Base-by-base conservation (phyloP, 2,888 invertebrate genomes). In the Caenorhabditis wallacei region DNA sequence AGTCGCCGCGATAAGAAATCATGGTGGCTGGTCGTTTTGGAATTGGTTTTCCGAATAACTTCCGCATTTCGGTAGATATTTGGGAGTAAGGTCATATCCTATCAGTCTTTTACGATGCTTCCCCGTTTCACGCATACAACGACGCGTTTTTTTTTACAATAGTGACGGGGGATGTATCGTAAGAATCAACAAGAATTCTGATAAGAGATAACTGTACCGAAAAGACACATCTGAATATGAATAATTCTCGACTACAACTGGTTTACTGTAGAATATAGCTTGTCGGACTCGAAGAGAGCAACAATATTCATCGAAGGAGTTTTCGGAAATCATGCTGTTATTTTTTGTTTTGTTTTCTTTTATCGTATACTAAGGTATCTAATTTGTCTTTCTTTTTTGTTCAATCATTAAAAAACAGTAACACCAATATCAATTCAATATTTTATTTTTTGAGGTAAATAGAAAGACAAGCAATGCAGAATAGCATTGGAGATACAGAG, bases 401-500 rank as follows among this genome's bases (percentile, higher is more conserved):
- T n/a, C n/a, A n/a, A n/a, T n/a, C n/a, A n/a, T n/a, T n/a, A 10
- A 16, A 40, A 11, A 40, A 40, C 40, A 40, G 16, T 8, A 43
- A 59, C 20, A 26, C 30, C 16, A 18, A 35, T 35, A 56, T 16
- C 30, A 8, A 16, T 54, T 78, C 24, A 79, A 74, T 80, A 72
- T 35, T 72, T 80, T 80, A 68, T 69, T 74, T 57, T 48, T 59
- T 63, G 74, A 74, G 80, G 74, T 74, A 80, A 56, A 40, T 35
- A 74, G 69, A 80, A 80, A 80, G 74, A 80, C 74, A 74, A 51
- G 71, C 63, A 80, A 80, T 46, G 66, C 79, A 64, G 24, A 75
- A 16, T 64, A 75, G 53, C 76, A 82, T 72, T 76, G 76, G 76
- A 82, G 76, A 78, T 82, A 72, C 82, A 68, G 59, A 68, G 54